Evolutionary conservation across 1,140 invertebrate genomes (phyloP).

Genomic region (Heliothis virescens): DNA sequence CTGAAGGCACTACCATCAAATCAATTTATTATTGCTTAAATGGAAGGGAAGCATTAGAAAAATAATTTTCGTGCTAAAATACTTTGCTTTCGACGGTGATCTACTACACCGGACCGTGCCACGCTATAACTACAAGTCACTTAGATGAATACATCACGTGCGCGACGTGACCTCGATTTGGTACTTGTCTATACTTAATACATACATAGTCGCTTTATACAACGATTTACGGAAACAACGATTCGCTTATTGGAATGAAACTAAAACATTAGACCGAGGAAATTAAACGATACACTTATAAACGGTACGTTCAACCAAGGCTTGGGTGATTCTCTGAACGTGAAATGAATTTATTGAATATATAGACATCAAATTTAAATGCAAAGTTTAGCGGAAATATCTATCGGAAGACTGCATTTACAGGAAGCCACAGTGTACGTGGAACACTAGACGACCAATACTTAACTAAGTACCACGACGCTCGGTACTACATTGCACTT

Average conservation of each 20-base stretch:
- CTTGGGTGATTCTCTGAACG: constrained; percentile 38
- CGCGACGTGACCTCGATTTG: constrained; percentile 49
- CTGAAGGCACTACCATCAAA: constrained; percentile 85
- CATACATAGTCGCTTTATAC: constrained; percentile 51
- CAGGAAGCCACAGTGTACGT: constrained; percentile 83
- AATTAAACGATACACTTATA: constrained; percentile 34
- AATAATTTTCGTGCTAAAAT: constrained; percentile 77
- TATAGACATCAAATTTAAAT: constrained; percentile 79
- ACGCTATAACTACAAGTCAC: constrained; percentile 62
- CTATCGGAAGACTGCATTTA: constrained; percentile 85
- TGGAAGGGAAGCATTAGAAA: constrained; percentile 82
- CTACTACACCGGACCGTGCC: constrained; percentile 64
- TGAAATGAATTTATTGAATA: constrained; percentile 57
- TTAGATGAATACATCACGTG: constrained; percentile 59
- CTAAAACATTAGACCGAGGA: constrained; percentile 39
- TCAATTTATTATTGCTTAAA: constrained; percentile 80
- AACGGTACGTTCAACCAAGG: constrained; percentile 41
- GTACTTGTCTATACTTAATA: constrained; percentile 50
- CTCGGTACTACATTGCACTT: constrained; percentile 74
- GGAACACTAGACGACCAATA: constrained; percentile 80
- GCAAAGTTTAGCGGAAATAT: constrained; percentile 81
- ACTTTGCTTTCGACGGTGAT: constrained; percentile 71
- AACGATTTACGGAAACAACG: constrained; percentile 53
- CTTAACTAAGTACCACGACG: constrained; percentile 80
- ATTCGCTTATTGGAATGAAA: constrained; percentile 70